Percentiles rank a stretch among this genome's conserved stretches.
phyloP scores from a whole-genome alignment of 2,113 vertebrate genomes.

The Piprites chloris region DNA sequence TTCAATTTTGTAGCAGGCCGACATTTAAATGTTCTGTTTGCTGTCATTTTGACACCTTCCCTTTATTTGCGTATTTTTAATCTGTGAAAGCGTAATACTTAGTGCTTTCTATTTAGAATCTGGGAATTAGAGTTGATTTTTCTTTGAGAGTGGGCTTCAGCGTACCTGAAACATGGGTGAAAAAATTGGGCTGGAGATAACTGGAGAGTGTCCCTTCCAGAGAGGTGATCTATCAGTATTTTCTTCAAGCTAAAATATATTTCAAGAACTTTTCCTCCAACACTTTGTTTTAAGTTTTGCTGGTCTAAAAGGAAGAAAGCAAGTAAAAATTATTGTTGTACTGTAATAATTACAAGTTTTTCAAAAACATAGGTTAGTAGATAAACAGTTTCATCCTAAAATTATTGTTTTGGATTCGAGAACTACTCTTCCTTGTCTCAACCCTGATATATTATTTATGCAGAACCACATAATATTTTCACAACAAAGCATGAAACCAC shows the following conservation, averaged over 20 bases:
- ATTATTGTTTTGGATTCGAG: neutral
- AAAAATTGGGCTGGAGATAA: neutral
- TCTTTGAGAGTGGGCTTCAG: neutral
- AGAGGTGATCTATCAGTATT: neutral
- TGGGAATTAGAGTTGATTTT: neutral
- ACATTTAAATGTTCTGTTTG: slow-evolving; percentile 35
- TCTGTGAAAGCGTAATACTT: neutral
- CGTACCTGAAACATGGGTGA: accelerated
- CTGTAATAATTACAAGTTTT: neutral
- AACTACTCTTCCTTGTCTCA: neutral
- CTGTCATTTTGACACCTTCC: slow-evolving; percentile 43
- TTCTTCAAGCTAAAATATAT: neutral
- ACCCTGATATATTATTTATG: neutral
- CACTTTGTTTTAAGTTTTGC: neutral
- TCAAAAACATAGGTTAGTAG: accelerated
- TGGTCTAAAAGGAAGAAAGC: neutral
- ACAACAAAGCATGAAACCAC: neutral
- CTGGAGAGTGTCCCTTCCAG: neutral
- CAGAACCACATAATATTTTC: neutral
- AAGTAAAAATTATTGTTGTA: neutral
- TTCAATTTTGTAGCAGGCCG: neutral
- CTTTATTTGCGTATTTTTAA: slow-evolving; percentile 43
- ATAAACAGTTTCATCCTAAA: neutral
- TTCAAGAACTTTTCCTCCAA: neutral
- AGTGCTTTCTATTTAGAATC: neutral